Evolutionary conservation across 2,888 invertebrate species (phyloP).

Genomic region (Amphipoea oculea): DNA sequence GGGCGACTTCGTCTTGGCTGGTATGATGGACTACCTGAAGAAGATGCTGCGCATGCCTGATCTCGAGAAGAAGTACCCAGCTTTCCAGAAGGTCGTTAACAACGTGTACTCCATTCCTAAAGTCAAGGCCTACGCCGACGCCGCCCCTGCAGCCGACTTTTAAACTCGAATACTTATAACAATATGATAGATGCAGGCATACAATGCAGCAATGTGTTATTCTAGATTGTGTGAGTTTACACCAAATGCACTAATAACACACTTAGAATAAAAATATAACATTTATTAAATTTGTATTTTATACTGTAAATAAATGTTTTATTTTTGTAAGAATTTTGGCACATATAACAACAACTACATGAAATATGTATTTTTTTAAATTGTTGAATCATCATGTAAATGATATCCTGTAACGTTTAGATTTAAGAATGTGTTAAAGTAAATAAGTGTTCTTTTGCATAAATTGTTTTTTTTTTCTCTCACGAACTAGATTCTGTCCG

Average conservation of each 20-base stretch:
- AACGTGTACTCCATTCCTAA: constrained; percentile 75
- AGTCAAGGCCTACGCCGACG: constrained; percentile 80
- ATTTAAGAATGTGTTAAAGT: constrained; percentile 42
- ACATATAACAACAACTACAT: background rate
- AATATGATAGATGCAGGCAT: background rate
- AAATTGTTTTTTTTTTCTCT: constrained; percentile 2
- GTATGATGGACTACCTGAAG: constrained; percentile 71
- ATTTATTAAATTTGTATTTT: constrained; percentile 5
- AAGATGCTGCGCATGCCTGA: constrained; percentile 70
- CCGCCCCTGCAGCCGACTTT: constrained; percentile 61
- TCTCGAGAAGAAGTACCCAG: constrained; percentile 77
- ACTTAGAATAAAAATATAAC: background rate
- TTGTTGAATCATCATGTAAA: background rate
- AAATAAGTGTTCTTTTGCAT: constrained; percentile 23
- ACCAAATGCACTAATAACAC: constrained; percentile 23
- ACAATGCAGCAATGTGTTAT: constrained; percentile 1
- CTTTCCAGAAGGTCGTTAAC: constrained; percentile 77
- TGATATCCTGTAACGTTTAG: constrained; percentile 26
- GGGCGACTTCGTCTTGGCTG: constrained; percentile 74
- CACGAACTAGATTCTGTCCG: background rate
- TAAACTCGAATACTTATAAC: constrained; percentile 38
- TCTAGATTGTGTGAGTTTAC: constrained; percentile 3
- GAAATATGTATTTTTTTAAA: constrained; percentile 27
- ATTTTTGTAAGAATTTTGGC: constrained; percentile 13
- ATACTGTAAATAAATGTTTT: constrained; percentile 24